phyloP scores from a whole-genome alignment of 2,888 invertebrate genomes.

The Crematogaster levior region DNA sequence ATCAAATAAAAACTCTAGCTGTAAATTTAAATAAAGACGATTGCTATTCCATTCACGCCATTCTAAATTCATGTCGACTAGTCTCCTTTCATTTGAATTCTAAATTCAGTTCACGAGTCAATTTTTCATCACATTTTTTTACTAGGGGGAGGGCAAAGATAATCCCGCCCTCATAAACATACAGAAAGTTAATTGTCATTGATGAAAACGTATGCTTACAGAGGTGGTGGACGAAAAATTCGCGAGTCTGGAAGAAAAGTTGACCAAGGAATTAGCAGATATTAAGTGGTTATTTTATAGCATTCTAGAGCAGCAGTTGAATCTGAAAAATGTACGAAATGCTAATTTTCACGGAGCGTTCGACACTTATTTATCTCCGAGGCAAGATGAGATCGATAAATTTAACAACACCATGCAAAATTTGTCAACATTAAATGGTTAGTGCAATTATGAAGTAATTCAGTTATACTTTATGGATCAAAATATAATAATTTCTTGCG shows the following conservation, averaged over 20 bases:
- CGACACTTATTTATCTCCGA: conserved; percentile 46
- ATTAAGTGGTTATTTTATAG: conserved; percentile 65
- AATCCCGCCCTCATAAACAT: background rate
- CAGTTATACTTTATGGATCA: background rate
- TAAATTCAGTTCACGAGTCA: background rate
- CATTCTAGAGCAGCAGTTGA: conserved; percentile 28
- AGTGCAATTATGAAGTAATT: conserved; percentile 28
- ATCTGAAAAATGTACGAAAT: background rate
- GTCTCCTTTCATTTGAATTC: too few species aligned
- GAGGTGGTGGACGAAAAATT: conserved; percentile 76
- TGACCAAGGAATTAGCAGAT: conserved; percentile 71
- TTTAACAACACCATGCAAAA: conserved; percentile 73
- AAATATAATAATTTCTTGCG: background rate
- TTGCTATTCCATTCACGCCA: background rate
- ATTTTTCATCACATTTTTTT: conserved; percentile 20
- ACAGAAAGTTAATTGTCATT: background rate
- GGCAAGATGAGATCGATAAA: conserved; percentile 71
- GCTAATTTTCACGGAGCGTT: background rate
- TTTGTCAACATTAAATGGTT: conserved; percentile 55
- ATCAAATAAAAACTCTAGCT: background rate
- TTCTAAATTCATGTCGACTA: background rate
- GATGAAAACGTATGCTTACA: conserved; percentile 57
- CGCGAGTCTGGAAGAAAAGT: conserved; percentile 69
- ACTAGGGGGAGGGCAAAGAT: background rate
- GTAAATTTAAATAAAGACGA: conserved; percentile 15